These are phyloP conservation scores for Chrysomela aeneicollis DNA, from an alignment of 2,888 invertebrate species.

Conservation along the genomic window DNA sequence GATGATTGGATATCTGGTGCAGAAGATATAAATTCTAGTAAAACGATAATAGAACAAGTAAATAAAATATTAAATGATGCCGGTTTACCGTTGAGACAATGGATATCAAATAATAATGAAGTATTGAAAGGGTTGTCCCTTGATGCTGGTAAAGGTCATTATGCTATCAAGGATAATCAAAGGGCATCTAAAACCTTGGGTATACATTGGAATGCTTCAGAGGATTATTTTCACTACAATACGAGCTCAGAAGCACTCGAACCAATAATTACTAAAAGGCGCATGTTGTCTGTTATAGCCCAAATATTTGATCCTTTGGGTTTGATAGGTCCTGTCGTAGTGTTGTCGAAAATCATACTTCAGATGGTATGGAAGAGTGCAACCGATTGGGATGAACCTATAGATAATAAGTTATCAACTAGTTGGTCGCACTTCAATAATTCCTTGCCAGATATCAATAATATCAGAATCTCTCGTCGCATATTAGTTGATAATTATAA, in stretches of 20 bases:
- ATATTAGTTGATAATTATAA: background rate
- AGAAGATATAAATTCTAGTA: background rate
- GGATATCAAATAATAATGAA: conserved; percentile 22
- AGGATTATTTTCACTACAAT: conserved; percentile 15
- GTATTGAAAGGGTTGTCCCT: background rate
- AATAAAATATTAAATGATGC: conserved; percentile 14
- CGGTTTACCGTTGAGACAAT: conserved; percentile 21
- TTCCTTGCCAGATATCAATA: background rate
- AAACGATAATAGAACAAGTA: background rate
- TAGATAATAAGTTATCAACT: background rate
- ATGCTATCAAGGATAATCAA: background rate
- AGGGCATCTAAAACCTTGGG: conserved; percentile 21
- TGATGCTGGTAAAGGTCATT: background rate
- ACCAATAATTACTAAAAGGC: conserved; percentile 10
- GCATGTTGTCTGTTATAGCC: conserved; percentile 18
- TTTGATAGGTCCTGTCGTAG: conserved; percentile 13
- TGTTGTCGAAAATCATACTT: conserved; percentile 11
- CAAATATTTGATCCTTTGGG: conserved; percentile 28
- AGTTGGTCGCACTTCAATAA: background rate
- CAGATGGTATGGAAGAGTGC: conserved; percentile 16
- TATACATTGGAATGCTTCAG: conserved; percentile 14
- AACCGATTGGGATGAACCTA: background rate
- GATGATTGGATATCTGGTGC: conserved; percentile 26
- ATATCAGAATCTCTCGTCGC: background rate
- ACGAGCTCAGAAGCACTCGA: background rate